phyloP scores from a whole-genome alignment of 2,888 invertebrate genomes.

The Caenorhabditis sp. region DNA sequence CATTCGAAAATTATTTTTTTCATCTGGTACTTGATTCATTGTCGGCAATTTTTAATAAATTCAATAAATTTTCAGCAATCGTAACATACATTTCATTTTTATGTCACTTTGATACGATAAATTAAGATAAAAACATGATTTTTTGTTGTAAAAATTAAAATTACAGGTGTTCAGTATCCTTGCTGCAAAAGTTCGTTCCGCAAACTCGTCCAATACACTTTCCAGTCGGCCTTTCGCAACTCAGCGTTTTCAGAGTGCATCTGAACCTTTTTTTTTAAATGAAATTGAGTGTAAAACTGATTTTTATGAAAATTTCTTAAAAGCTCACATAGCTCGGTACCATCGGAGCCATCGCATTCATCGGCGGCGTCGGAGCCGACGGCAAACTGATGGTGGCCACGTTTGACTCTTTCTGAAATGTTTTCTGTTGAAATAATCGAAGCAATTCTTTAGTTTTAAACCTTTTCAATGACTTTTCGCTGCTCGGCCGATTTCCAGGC shows the following conservation, averaged over 20 bases:
- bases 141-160: not conserved
- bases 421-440: not conserved
- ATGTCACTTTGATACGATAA: too few relatives aligned
- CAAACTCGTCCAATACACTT: constrained; percentile 22
- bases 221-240: constrained; percentile 36
- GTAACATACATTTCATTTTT: too few relatives aligned
- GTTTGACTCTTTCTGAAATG: constrained; percentile 32
- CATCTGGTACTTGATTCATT: too few relatives aligned
- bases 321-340: constrained; percentile 38
- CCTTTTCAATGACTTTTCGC: constrained; percentile 33
- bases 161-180: not conserved
- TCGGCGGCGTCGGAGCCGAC: constrained; percentile 16
- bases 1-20: too few relatives aligned
- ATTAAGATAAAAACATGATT: too few relatives aligned
- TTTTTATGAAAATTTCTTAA: not conserved
- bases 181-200: constrained; percentile 10
- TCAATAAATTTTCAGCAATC: too few relatives aligned
- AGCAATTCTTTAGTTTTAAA: not conserved
- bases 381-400: constrained; percentile 21
- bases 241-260: constrained; percentile 30
- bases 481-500: constrained; percentile 53
- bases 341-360: constrained; percentile 44
- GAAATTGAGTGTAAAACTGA: not conserved
- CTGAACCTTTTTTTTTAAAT: constrained; percentile 17
- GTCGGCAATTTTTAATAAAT: too few relatives aligned